Conservation (phyloP, 2,113 vertebrate species). For the Ellobius talpinus region DNA sequence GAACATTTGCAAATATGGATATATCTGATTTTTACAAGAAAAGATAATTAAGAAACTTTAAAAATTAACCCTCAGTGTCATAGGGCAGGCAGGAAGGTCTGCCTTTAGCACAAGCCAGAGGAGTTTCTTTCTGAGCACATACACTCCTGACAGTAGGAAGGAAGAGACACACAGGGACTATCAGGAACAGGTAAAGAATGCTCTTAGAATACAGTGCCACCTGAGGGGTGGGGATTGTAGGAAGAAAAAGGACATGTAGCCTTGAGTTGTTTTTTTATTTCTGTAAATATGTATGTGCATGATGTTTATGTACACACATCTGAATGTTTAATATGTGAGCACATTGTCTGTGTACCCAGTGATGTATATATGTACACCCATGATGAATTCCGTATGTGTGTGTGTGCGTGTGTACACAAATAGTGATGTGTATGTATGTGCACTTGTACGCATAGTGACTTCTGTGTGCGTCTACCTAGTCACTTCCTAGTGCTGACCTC, state of each 20-base stretch:
- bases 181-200: background rate
- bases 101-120: background rate
- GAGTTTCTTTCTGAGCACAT: background rate
- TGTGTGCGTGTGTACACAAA: too few relatives aligned
- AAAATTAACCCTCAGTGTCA: background rate
- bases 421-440: background rate
- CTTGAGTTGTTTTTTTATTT: background rate
- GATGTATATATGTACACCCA: too few relatives aligned
- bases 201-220: background rate
- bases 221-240: background rate
- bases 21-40: background rate
- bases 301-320: background rate
- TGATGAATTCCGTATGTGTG: too few relatives aligned
- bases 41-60: background rate
- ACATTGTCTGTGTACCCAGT: background rate
- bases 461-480: too few relatives aligned
- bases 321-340: background rate
- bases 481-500: background rate
- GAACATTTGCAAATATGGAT: conserved; percentile 8
- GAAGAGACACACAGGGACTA: too few relatives aligned
- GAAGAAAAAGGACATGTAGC: background rate
- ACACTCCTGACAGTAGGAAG: background rate
- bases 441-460: background rate
- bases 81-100: background rate
- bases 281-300: background rate